Evolutionary conservation across 2,797 vertebrate species (phyloP).

Genomic region (Heterohyrax brucei): DNA sequence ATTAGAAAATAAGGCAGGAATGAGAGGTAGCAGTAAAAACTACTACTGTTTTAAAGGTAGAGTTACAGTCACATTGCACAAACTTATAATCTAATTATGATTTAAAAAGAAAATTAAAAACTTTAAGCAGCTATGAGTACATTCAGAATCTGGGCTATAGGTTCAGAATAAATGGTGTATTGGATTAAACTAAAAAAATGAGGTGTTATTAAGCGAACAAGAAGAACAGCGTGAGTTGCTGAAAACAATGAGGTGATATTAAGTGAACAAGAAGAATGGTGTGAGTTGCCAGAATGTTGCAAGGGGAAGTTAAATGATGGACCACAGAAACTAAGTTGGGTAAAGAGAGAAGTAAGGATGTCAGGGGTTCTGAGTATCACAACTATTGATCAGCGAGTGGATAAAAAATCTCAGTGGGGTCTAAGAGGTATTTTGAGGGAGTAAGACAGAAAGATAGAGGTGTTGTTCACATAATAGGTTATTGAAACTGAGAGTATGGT

Average conservation of each 20-base stretch:
- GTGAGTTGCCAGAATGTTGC: background rate
- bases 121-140: background rate
- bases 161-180: background rate
- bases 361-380: background rate
- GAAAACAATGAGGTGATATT: too few relatives aligned
- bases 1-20: background rate
- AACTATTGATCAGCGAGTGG: background rate
- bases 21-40: background rate
- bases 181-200: background rate
- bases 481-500: background rate
- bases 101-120: background rate
- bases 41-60: background rate
- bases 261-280: background rate
- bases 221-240: background rate
- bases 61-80: background rate
- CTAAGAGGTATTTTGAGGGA: background rate
- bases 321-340: background rate
- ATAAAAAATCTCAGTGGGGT: background rate
- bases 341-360: background rate
- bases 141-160: background rate
- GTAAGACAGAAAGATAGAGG: background rate
- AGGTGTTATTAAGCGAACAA: background rate
- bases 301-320: background rate
- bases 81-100: background rate
- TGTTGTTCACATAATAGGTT: background rate